Base-by-base conservation (phyloP, 2,888 invertebrate genomes). In the Danaus chrysippus region DNA sequence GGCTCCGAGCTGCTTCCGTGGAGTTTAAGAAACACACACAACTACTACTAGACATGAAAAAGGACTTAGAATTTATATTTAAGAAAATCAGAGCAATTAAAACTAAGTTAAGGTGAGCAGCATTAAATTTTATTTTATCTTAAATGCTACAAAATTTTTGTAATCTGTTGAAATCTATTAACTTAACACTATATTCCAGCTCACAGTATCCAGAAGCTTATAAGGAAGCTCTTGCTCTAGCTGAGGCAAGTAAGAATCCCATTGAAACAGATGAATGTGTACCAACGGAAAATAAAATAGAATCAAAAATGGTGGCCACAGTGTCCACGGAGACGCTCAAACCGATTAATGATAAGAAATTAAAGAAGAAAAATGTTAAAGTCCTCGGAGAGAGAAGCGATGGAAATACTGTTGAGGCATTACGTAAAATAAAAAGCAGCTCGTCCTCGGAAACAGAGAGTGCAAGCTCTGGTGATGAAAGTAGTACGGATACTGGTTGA, bases 1-100 rank as follows among this genome's bases (percentile, higher is more conserved):
- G 99, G 11, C 93, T 97, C 59, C 96, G 97, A 76, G 94, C 94
- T 17, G 97, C 98, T 0, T 94, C 94, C 10, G 93, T 94, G 0
- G 98, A 99, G 77, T 98, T 99, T 74, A 97, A 96, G 76, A 95
- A 95, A 71, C 98, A 99, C 78, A 97, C 97, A 0, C 94, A 95
- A 65, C 91, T 97, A 1, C 90, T 99, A 1, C 86, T 94, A 10
- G 98, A 98, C 62, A 97, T 98, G 96, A 97, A 97, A 76, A 97
- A 96, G 76, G 99, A 99, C 83, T 88, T 99, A 62, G 98, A 99
- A 79, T 95, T 95, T 73, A 96, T 99, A 72, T 99, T 99, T 78
- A 96, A 96, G 76, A 96, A 98, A 80, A 97, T 99, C 61, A 93
- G 97, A 61, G 92, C 93, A 8, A 94, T 97, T 34, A 97, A 96